Evolutionary conservation across 2,113 vertebrate species (phyloP), one percentile per base, ranked within the genome.

Genomic region (Bambusicola thoracicus): DNA sequence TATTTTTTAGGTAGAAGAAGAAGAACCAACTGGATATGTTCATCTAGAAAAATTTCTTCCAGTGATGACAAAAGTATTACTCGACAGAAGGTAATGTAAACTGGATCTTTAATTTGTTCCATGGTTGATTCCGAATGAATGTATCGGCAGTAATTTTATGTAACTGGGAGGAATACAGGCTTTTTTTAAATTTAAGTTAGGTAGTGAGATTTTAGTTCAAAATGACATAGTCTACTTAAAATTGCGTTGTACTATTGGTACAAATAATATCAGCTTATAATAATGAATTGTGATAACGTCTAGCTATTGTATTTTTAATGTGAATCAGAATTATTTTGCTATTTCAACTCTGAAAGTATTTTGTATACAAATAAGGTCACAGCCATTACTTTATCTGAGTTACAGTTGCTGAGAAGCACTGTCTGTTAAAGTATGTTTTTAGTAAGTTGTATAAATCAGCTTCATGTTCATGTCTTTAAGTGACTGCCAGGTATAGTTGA

Each of bases 21-120:
- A 99, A 93, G 98, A 99, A 92, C 97, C 98, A 1, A 98, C 98
- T 13, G 99, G 98, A 61, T 98, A 97, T 30, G 84, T 99, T 93
- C 97, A 97, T 87, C 97, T 98, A 82, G 98, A 99, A 94, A 98
- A 97, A 83, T 99, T 99, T 97, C 98, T 99, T 79, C 99, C 99
- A 32, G 97, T 97, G 88, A 99, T 99, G 98, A 98, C 98, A 55
- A 96, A 97, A 96, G 96, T 98, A 56, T 93, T 99, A 38, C 69
- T 98, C 27, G 96, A 99, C 84, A 97, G 94, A 97, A 99, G 97
- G 99, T 99, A 96, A 95, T 77, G 74, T 66, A 70, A 86, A 94
- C 40, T 76, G 20, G 58, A 25, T 81, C 59, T 78, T 53, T 80
- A 62, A 55, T 69, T 96, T 85, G 55, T 53, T 86, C 12, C 49